Evolutionary conservation across 1,140 invertebrate genomes (phyloP).

Genomic region (Anthonomus grandis): DNA sequence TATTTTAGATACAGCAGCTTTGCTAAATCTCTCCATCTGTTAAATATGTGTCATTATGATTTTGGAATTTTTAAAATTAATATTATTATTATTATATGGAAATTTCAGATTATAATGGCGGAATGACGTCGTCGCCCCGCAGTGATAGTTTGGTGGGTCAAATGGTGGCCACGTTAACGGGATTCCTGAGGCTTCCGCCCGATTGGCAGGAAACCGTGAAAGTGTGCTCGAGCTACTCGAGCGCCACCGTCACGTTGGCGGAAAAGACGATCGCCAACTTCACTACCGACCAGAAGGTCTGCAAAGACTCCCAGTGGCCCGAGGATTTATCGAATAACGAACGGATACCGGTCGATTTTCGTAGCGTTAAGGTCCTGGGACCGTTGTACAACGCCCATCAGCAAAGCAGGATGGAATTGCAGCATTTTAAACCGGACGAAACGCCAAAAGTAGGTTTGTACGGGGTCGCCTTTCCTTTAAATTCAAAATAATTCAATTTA

Average conservation of each 20-base stretch:
- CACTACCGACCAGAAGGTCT: constrained; percentile 64
- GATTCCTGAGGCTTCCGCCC: constrained; percentile 74
- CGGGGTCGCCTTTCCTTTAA: too few relatives aligned
- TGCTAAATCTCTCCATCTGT: too few relatives aligned
- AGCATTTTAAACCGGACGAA: constrained; percentile 70
- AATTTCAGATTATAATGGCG: constrained; percentile 15
- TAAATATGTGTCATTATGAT: too few relatives aligned
- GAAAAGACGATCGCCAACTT: constrained; percentile 60
- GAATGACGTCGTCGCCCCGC: constrained; percentile 60
- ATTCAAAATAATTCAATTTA: too few relatives aligned
- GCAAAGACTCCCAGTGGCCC: constrained; percentile 56
- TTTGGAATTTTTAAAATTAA: too few relatives aligned
- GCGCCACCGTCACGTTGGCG: constrained; percentile 56
- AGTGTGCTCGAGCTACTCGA: constrained; percentile 69
- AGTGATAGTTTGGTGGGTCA: constrained; percentile 65
- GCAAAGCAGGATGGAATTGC: constrained; percentile 76
- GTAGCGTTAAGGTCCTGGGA: constrained; percentile 58
- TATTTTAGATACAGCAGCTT: too few relatives aligned
- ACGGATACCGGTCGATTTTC: constrained; percentile 70
- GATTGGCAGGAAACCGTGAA: constrained; percentile 70
- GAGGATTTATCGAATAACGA: constrained; percentile 48
- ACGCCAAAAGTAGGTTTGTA: constrained; percentile 65
- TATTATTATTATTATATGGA: too few relatives aligned
- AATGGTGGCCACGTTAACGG: constrained; percentile 71
- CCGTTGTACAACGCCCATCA: constrained; percentile 54